Conservation (phyloP, 1,140 invertebrate genomes). For the Pararge aegeria region DNA sequence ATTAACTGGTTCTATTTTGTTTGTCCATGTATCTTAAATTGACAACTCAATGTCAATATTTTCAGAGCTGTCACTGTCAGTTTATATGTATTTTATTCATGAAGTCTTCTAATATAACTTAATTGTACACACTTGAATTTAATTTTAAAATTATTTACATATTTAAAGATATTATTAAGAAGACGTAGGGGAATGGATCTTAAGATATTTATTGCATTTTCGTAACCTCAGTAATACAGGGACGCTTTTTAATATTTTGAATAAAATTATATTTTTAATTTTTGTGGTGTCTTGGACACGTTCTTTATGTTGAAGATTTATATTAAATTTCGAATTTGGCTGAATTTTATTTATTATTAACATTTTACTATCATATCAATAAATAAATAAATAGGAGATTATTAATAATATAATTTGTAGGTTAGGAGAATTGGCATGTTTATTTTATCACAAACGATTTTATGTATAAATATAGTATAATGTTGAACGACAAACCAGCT, state of each 20-base stretch:
- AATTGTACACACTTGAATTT: too few species aligned
- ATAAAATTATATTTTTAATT: not conserved
- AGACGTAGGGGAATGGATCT: not conserved
- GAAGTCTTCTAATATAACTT: not conserved
- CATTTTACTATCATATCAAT: constrained; percentile 30
- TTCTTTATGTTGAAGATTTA: constrained; percentile 44
- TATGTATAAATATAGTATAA: constrained; percentile 9
- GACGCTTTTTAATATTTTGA: constrained; percentile 6
- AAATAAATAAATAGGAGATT: constrained; percentile 26
- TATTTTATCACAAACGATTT: constrained; percentile 30
- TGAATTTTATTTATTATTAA: constrained; percentile 35
- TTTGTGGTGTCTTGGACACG: not conserved
- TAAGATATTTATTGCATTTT: constrained; percentile 2
- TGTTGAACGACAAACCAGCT: constrained; percentile 4
- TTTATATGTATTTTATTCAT: not conserved
- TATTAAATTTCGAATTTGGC: constrained; percentile 29
- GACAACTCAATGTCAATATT: not conserved
- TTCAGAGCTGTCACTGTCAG: not conserved
- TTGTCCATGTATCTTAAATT: not conserved
- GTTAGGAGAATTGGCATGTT: constrained; percentile 32
- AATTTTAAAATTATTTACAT: not conserved
- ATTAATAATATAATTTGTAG: constrained; percentile 22
- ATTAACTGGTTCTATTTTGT: too few species aligned
- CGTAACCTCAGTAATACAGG: constrained; percentile 22
- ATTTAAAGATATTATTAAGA: not conserved